Conservation (phyloP, 30 jellyfish, hydroid and myxozoan genomes). For the Hydractinia echinata region DNA sequence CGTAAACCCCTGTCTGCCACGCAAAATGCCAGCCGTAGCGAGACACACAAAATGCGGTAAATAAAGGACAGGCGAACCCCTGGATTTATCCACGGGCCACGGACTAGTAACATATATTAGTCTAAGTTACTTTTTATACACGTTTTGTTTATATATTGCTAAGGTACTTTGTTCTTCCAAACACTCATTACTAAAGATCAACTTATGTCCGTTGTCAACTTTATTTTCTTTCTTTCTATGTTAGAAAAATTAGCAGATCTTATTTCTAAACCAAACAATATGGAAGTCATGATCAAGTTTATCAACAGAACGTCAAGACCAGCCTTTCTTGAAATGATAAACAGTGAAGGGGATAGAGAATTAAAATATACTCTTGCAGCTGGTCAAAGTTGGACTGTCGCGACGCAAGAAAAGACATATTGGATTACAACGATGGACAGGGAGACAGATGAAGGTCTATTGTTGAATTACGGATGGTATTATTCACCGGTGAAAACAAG, state of each 20-base stretch:
- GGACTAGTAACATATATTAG: neutral
- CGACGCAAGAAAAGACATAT: slow-evolving; percentile 66
- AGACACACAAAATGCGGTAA: neutral
- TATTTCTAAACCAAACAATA: slow-evolving; percentile 50
- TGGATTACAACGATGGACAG: slow-evolving; percentile 83
- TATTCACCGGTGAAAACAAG: slow-evolving; percentile 78
- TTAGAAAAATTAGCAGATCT: slow-evolving; percentile 76
- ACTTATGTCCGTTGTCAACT: too few species aligned
- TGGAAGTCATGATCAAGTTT: slow-evolving; percentile 63
- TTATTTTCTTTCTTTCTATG: neutral
- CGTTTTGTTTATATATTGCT: neutral
- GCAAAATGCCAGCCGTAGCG: too few species aligned
- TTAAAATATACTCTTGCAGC: slow-evolving; percentile 18
- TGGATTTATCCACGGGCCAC: neutral
- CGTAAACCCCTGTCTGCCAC: too few species aligned
- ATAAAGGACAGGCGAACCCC: neutral
- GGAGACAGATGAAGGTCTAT: slow-evolving; percentile 86
- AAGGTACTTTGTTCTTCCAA: neutral
- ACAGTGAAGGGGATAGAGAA: slow-evolving; percentile 48
- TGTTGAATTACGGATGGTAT: slow-evolving; percentile 89
- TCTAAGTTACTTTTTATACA: neutral
- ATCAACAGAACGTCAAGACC: slow-evolving; percentile 75
- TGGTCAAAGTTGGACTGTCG: slow-evolving; percentile 71
- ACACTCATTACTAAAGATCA: too few species aligned
- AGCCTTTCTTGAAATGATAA: slow-evolving; percentile 60